These are phyloP conservation scores for Drosophila pegasa DNA, from an alignment of 2,888 invertebrate genomes.

Conservation along the genomic window DNA sequence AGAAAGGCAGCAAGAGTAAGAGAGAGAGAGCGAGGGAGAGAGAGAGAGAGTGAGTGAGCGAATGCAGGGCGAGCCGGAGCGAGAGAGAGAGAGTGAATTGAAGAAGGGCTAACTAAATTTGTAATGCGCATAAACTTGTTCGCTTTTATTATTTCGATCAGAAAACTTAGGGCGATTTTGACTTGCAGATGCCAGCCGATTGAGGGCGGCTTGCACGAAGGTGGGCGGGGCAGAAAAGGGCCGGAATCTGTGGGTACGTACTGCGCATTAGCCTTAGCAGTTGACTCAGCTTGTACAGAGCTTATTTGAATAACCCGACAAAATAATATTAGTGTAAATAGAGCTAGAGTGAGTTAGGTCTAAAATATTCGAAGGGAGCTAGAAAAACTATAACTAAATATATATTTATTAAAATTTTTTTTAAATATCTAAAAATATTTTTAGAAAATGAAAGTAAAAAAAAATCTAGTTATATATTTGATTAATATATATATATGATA, in stretches of 20 bases:
- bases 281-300: constrained; percentile 9
- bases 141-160: constrained; percentile 43
- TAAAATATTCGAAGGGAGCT: not conserved
- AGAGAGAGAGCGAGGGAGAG: constrained; percentile 10
- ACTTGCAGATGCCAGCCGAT: constrained; percentile 45
- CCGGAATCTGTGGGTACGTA: not conserved
- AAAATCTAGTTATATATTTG: no score
- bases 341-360: not conserved
- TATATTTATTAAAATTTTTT: no score
- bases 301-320: constrained; percentile 1
- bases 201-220: constrained; percentile 9
- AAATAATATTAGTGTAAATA: not conserved
- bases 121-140: constrained; percentile 71
- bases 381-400: not conserved
- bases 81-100: constrained; percentile 33
- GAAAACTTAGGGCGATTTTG: constrained; percentile 58
- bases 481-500: no score
- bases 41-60: constrained; percentile 16
- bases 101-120: constrained; percentile 65
- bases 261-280: constrained; percentile 28
- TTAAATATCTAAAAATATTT: no score
- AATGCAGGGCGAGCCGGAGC: constrained; percentile 11
- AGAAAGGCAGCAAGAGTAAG: constrained; percentile 27
- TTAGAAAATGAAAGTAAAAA: no score
- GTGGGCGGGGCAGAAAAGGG: constrained; percentile 22